These are phyloP conservation scores for Grapholita molesta DNA, from an alignment of 1,140 invertebrate species.

Conservation along the genomic window DNA sequence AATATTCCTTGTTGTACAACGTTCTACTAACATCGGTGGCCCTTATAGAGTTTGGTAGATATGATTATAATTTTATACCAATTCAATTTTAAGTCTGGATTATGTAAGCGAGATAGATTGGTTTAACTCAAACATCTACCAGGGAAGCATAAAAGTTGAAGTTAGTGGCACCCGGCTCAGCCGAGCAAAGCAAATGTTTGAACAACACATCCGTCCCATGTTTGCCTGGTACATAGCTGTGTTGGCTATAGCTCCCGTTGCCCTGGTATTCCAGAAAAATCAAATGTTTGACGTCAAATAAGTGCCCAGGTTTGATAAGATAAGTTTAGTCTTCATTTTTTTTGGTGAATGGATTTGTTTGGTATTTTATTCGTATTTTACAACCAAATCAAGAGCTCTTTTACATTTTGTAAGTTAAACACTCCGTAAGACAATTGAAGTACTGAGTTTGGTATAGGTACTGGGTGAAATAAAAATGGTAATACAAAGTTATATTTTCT, in stretches of 20 bases:
- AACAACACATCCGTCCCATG: slow-evolving; percentile 29
- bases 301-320: slow-evolving; percentile 1
- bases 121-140: slow-evolving; percentile 20
- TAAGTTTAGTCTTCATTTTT: neutral
- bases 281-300: slow-evolving; percentile 7
- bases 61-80: too few relatives aligned
- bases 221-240: slow-evolving; percentile 35
- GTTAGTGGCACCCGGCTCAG: slow-evolving; percentile 27
- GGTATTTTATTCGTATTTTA: neutral
- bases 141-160: slow-evolving; percentile 31
- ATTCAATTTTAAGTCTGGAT: too few relatives aligned
- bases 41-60: too few relatives aligned
- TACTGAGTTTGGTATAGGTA: too few relatives aligned
- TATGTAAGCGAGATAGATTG: slow-evolving; percentile 3
- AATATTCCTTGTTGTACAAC: too few relatives aligned
- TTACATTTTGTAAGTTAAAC: too few relatives aligned
- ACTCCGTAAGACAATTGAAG: too few relatives aligned
- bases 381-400: neutral
- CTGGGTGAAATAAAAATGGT: too few relatives aligned
- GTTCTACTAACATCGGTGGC: too few relatives aligned
- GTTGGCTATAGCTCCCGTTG: slow-evolving; percentile 25
- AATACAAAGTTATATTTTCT: too few relatives aligned
- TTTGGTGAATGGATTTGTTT: neutral
- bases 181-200: slow-evolving; percentile 39
- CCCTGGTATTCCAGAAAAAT: slow-evolving; percentile 22